These are phyloP conservation scores for Anas flavirostris DNA, from an alignment of 2,797 vertebrate genomes.

Conservation along the genomic window DNA sequence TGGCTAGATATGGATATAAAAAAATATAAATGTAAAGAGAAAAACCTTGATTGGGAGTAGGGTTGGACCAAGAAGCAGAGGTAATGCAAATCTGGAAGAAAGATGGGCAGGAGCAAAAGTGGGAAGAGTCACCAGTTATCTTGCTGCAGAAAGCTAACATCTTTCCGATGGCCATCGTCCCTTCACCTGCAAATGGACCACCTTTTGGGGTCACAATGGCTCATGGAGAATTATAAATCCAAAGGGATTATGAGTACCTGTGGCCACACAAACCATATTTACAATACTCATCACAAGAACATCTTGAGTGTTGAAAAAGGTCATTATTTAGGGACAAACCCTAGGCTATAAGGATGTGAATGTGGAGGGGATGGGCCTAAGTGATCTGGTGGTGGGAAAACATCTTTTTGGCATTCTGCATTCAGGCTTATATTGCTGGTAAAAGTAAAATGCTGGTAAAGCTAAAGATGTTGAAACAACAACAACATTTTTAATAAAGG, in stretches of 20 bases:
- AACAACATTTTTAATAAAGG: background rate
- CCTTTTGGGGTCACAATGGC: background rate
- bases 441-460: too few species aligned
- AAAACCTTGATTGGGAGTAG: accelerated
- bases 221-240: background rate
- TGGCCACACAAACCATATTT: background rate
- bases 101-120: background rate
- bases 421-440: background rate
- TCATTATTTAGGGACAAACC: accelerated
- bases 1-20: background rate
- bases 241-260: background rate
- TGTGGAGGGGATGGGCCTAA: background rate
- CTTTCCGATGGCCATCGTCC: background rate
- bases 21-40: background rate
- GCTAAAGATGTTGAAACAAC: too few species aligned
- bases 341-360: background rate
- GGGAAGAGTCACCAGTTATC: background rate
- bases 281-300: background rate
- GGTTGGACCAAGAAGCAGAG: background rate
- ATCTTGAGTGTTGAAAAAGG: background rate
- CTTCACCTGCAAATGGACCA: background rate
- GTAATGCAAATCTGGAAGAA: background rate
- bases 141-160: background rate
- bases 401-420: background rate
- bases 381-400: background rate